phyloP scores from a whole-genome alignment of 1,140 invertebrate genomes.

The Copidosoma floridanum region DNA sequence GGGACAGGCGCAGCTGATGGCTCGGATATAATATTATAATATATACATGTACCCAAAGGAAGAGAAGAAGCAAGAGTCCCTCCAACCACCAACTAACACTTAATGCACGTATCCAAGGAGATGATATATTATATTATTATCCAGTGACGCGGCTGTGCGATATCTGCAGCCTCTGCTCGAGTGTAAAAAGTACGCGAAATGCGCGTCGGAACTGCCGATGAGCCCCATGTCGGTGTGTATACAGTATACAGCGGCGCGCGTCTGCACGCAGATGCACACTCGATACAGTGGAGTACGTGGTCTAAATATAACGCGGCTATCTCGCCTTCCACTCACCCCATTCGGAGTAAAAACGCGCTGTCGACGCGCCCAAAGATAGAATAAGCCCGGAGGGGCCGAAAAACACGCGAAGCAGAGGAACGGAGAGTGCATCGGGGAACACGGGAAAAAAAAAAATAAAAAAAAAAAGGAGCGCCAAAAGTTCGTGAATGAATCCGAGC shows the following conservation, averaged over 20 bases:
- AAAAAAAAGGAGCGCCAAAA: not conserved
- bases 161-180: slow-evolving; percentile 2
- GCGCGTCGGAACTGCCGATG: not conserved
- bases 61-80: too few species aligned
- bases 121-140: too few species aligned
- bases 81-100: too few species aligned
- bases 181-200: slow-evolving; percentile 1
- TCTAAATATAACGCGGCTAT: slow-evolving; percentile 8
- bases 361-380: slow-evolving; percentile 5
- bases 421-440: not conserved
- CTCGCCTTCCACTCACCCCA: not conserved
- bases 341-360: not conserved
- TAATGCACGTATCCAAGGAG: too few species aligned
- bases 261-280: too few species aligned
- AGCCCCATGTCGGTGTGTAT: not conserved
- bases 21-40: too few species aligned
- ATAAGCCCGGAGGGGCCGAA: not conserved
- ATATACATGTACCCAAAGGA: too few species aligned
- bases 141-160: too few species aligned
- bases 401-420: not conserved
- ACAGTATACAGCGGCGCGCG: too few species aligned
- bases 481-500: slow-evolving; percentile 1
- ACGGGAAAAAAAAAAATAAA: not conserved
- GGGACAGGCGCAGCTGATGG: slow-evolving; percentile 17
- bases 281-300: too few species aligned